Conservation (phyloP, 2,888 invertebrate genomes). For the Parasteatoda lunata region DNA sequence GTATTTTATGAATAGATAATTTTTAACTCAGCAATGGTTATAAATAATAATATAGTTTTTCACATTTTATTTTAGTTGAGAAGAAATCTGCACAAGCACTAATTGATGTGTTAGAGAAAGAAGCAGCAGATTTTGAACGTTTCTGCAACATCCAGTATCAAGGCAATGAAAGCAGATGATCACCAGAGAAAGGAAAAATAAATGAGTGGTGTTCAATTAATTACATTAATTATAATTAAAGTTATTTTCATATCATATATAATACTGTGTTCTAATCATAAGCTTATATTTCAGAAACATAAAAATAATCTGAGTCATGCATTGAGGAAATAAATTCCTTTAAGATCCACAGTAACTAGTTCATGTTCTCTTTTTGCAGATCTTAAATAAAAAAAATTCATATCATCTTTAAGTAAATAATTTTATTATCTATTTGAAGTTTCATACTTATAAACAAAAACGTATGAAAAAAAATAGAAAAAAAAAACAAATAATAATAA, state of each 20-base stretch:
- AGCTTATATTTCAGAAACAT: not conserved
- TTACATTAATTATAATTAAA: slow-evolving; percentile 41
- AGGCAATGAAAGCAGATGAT: slow-evolving; percentile 58
- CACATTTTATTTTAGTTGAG: slow-evolving; percentile 52
- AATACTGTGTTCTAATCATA: slow-evolving; percentile 24
- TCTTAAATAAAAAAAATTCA: too few relatives aligned
- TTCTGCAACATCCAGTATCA: slow-evolving; percentile 67
- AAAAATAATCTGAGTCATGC: not conserved
- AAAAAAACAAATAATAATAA: too few relatives aligned
- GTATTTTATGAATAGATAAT: too few relatives aligned
- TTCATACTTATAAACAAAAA: too few relatives aligned
- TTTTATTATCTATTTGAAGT: too few relatives aligned
- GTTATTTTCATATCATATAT: slow-evolving; percentile 58
- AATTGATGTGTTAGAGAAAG: slow-evolving; percentile 69
- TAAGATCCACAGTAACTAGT: not conserved
- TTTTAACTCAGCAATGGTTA: too few relatives aligned
- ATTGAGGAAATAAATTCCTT: not conserved
- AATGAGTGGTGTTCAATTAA: slow-evolving; percentile 1
- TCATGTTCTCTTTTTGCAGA: not conserved
- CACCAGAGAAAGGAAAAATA: not conserved
- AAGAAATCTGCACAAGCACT: slow-evolving; percentile 69
- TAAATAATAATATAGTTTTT: too few relatives aligned
- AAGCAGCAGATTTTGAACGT: slow-evolving; percentile 69
- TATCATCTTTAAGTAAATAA: too few relatives aligned
- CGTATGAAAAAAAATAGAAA: too few relatives aligned